A percentile compares a stretch with the other conserved stretches of the same genome.
Evolutionary conservation across 64 coral and sea anemone species (phyloP).

Genomic region (Actinia equina): DNA sequence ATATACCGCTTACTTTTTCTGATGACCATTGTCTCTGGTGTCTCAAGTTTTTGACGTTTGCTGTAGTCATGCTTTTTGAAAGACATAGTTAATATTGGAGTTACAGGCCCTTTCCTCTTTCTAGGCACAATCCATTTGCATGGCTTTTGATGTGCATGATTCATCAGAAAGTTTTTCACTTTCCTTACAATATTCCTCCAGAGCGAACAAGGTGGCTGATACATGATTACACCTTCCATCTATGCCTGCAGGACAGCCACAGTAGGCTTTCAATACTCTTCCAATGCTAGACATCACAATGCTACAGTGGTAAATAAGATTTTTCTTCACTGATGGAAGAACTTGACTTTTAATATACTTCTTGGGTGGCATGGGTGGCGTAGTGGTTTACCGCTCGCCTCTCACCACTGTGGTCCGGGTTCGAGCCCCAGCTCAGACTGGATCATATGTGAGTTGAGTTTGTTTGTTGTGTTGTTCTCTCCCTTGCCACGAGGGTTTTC

Average conservation of each 20-base stretch:
- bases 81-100: conserved; percentile 14
- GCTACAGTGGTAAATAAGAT: background rate
- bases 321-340: conserved; percentile 28
- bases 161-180: conserved; percentile 9
- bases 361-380: too few species aligned
- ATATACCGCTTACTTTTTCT: background rate
- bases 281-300: conserved; percentile 7
- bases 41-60: conserved; percentile 7
- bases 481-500: too few species aligned
- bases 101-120: conserved; percentile 31
- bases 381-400: background rate
- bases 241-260: conserved; percentile 27
- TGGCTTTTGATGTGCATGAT: conserved; percentile 62
- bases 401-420: too few species aligned
- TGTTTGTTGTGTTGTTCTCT: too few species aligned
- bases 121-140: conserved; percentile 28
- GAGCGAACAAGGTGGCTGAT: conserved; percentile 5
- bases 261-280: conserved; percentile 19
- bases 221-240: conserved; percentile 12
- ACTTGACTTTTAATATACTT: conserved; percentile 19
- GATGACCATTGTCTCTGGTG: background rate
- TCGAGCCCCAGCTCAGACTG: too few species aligned
- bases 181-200: conserved; percentile 27
- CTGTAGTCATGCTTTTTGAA: conserved; percentile 35
- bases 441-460: too few species aligned